These are phyloP conservation scores for Silurus glanis DNA, from an alignment of 2,113 vertebrate species.

Conservation along the genomic window DNA sequence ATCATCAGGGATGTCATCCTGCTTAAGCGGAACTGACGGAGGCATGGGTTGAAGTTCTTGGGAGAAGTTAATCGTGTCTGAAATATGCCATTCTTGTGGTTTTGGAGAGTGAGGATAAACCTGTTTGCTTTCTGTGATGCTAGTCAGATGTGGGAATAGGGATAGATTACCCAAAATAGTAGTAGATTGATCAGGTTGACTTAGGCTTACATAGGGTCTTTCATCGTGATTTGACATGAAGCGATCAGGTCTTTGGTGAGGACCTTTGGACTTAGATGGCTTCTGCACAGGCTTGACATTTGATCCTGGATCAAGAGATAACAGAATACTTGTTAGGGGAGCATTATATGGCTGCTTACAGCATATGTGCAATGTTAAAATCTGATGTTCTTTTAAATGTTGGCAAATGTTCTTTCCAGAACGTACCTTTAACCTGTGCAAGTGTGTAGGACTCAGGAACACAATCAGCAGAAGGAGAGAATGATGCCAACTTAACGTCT, in stretches of 20 bases:
- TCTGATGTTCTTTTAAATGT: too few species aligned
- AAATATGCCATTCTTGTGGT: slow-evolving; percentile 62
- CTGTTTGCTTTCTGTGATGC: slow-evolving; percentile 63
- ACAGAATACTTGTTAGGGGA: background rate
- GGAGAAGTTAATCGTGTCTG: slow-evolving; percentile 49
- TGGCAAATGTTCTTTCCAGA: background rate
- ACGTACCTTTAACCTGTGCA: slow-evolving; percentile 18
- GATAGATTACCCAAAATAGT: background rate
- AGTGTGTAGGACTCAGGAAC: background rate
- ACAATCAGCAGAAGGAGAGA: background rate
- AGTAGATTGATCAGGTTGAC: background rate
- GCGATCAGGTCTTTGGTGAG: background rate
- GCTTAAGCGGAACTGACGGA: background rate
- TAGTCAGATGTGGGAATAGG: slow-evolving; percentile 69
- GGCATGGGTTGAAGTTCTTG: background rate
- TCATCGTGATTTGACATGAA: background rate
- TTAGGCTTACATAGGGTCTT: background rate
- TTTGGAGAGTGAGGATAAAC: slow-evolving; percentile 30
- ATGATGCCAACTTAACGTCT: background rate
- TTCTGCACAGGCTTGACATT: background rate
- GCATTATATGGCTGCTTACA: background rate
- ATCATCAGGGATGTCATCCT: slow-evolving; percentile 55
- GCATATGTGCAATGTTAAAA: background rate
- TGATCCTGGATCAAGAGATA: background rate
- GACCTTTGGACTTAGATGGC: background rate